phyloP scores from a whole-genome alignment of 1,140 invertebrate species.

The Calosoma granatense region DNA sequence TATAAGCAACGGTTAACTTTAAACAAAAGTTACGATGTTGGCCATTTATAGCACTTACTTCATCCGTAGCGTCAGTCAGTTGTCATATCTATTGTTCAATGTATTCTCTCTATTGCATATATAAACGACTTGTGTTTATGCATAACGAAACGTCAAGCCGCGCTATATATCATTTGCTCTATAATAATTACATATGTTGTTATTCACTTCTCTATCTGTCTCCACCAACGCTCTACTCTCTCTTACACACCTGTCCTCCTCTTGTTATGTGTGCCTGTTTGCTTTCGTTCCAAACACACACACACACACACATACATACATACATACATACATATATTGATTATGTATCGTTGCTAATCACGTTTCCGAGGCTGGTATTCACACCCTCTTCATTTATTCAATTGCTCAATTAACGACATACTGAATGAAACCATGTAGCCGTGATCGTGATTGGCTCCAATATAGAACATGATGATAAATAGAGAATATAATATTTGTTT shows the following conservation, averaged over 20 bases:
- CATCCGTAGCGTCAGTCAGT: constrained; percentile 2
- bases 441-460: neutral
- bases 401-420: neutral
- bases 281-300: too few relatives aligned
- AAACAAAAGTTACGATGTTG: neutral
- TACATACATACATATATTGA: too few relatives aligned
- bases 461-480: neutral
- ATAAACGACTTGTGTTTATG: neutral
- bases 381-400: neutral
- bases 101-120: neutral
- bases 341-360: neutral
- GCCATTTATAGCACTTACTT: constrained; percentile 6
- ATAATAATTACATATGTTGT: too few relatives aligned
- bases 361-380: neutral
- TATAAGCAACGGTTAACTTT: constrained; percentile 6
- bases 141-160: neutral
- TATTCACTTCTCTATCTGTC: neutral
- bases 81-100: constrained; percentile 1
- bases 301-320: too few relatives aligned
- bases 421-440: neutral
- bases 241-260: neutral
- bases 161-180: neutral
- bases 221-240: neutral
- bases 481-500: neutral
- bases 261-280: neutral